Base-by-base conservation (phyloP, 2,797 vertebrate genomes). In the Hirundo rustica region DNA sequence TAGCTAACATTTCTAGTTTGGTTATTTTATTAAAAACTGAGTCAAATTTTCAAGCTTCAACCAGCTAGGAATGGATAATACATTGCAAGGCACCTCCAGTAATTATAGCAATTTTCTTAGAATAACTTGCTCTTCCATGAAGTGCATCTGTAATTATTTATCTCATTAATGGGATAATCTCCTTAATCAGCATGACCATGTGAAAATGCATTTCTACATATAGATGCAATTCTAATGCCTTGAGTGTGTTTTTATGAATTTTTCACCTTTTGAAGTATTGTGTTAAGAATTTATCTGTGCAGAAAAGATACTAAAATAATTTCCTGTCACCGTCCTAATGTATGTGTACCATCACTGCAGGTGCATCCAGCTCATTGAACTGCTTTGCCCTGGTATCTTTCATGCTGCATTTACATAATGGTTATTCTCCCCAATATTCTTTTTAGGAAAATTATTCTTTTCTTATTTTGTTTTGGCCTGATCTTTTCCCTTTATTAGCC, bases 71-170 rank as follows among this genome's bases (percentile, higher is more conserved):
- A 62, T 26, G 42, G 67, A 53, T 88, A 84, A 91, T 62, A 57
- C 26, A 66, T 97, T 78, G 62, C 68, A 91, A 45, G 73, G 55
- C 42, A 85, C 42, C 64, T 81, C 25, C 50, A 85, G 55, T 89
- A 90, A 91, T 93, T 89, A 93, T 55, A 94, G 68, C 61, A 92
- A 88, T 94, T 93, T 93, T 73, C 75, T 58, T 57, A 85, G 71
- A 85, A 85, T 72, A 87, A 87, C 23, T 74, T 51, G 36, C 26
- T 85, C 36, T 73, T 76, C 89, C 51, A 82, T 57, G 66, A 95
- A 96, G 54, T 91, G 62, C 65, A 64, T 81, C 82, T 93, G 61
- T 92, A 91, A 94, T 92, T 94, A 92, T 94, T 92, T 95, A 85
- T 82, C 87, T 93, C 67, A 60, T 70, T 95, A 96, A 92, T 71